These are phyloP conservation scores for Chionodraco myersi DNA, from an alignment of 2,113 vertebrate species.

Conservation along the genomic window DNA sequence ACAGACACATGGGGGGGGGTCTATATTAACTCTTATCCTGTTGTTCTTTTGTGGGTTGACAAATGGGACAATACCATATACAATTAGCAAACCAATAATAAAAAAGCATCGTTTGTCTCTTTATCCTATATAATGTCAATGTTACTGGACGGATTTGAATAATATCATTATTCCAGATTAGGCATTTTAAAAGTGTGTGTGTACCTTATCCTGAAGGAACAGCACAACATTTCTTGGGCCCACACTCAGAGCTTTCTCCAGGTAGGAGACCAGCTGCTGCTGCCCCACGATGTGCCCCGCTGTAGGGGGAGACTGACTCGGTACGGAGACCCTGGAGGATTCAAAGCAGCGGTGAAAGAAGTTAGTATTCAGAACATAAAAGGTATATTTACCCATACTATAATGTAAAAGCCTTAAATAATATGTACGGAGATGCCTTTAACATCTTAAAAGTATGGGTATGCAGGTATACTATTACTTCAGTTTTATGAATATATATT, in stretches of 20 bases:
- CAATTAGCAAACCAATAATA: too few relatives aligned
- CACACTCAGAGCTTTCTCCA: constrained; percentile 80
- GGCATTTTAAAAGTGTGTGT: neutral
- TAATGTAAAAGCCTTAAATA: neutral
- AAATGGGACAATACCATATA: too few relatives aligned
- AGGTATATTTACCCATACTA: neutral
- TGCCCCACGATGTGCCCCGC: constrained; percentile 87
- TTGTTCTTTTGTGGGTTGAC: too few relatives aligned
- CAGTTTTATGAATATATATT: neutral
- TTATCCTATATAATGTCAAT: neutral
- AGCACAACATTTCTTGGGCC: constrained; percentile 88
- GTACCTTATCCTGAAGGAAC: constrained; percentile 91
- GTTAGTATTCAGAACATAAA: neutral
- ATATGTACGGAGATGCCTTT: neutral
- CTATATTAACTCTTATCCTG: too few relatives aligned
- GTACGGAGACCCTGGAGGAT: constrained; percentile 54
- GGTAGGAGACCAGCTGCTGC: constrained; percentile 84
- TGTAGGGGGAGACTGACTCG: constrained; percentile 60
- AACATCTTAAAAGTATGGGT: neutral
- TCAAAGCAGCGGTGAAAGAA: neutral
- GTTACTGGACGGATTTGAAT: neutral
- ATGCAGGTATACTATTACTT: neutral
- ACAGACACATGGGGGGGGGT: neutral
- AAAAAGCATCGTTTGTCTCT: too few relatives aligned
- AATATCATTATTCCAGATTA: neutral